These are phyloP conservation scores for Cylindroiulus punctatus DNA, from an alignment of 2,888 invertebrate species.

Conservation along the genomic window DNA sequence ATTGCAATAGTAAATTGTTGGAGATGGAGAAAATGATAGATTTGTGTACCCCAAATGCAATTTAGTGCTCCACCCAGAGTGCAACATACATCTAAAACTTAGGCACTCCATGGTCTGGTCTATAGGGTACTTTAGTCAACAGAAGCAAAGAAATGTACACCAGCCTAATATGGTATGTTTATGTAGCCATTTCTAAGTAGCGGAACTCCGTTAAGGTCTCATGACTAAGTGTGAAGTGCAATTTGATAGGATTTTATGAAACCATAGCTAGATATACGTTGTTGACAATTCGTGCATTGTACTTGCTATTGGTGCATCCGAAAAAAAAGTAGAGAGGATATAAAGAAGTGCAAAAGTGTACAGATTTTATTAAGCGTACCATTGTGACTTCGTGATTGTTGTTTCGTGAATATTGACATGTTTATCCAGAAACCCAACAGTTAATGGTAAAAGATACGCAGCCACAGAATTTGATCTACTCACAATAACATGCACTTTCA, in stretches of 20 bases:
- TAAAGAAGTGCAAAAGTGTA: neutral
- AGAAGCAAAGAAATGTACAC: neutral
- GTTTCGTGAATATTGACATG: neutral
- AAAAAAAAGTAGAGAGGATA: neutral
- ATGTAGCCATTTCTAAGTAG: neutral
- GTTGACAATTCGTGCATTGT: neutral
- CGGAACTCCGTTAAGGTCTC: neutral
- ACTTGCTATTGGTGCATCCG: neutral
- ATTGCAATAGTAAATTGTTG: neutral
- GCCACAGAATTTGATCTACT: neutral
- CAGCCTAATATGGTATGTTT: neutral
- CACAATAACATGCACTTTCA: conserved; percentile 34
- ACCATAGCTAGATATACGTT: neutral
- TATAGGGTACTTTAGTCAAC: neutral
- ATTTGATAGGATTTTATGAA: conserved; percentile 30
- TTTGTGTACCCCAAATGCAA: neutral
- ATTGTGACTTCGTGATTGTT: conserved; percentile 3
- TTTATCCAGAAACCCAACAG: conserved; percentile 15
- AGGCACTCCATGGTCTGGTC: neutral
- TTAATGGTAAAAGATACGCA: neutral
- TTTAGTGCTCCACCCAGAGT: neutral
- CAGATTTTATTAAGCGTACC: neutral
- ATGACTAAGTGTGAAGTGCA: conserved; percentile 15
- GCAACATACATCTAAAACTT: neutral
- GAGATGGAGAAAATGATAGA: neutral